Evolutionary conservation across 2,113 vertebrate genomes (phyloP).

Genomic region (Rhodinocichla rosea): DNA sequence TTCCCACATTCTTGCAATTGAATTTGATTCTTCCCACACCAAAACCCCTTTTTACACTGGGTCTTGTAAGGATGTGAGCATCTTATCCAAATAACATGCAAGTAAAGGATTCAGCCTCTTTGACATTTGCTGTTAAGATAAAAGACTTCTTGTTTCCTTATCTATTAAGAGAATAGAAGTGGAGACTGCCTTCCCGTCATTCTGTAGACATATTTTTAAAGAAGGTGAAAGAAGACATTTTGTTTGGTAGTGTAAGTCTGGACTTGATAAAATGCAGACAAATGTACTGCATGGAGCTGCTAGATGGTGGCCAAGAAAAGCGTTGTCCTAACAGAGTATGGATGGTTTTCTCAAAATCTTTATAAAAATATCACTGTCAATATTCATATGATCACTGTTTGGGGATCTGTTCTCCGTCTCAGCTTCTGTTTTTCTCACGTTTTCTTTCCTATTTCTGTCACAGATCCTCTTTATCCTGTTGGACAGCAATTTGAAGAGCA

Average conservation of each 20-base stretch:
- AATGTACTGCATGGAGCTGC: not conserved
- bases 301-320: not conserved
- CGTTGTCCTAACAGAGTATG: not conserved
- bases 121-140: not conserved
- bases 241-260: not conserved
- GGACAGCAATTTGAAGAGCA: slow-evolving; percentile 76
- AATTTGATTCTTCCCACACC: not conserved
- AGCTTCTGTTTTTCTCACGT: not conserved
- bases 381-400: not conserved
- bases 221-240: not conserved
- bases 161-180: not conserved
- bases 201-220: not conserved
- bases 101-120: not conserved
- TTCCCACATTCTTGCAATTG: not conserved
- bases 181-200: not conserved
- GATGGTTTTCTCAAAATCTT: not conserved
- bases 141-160: not conserved
- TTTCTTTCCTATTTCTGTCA: slow-evolving; percentile 11
- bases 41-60: not conserved
- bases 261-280: not conserved
- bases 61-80: not conserved
- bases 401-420: not conserved
- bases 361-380: not conserved
- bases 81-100: not conserved
- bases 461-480: slow-evolving; percentile 91